Percentiles rank a stretch among this genome's conserved stretches.
Conservation (phyloP, 2,888 invertebrate genomes). For the Helicoverpa assulta region DNA sequence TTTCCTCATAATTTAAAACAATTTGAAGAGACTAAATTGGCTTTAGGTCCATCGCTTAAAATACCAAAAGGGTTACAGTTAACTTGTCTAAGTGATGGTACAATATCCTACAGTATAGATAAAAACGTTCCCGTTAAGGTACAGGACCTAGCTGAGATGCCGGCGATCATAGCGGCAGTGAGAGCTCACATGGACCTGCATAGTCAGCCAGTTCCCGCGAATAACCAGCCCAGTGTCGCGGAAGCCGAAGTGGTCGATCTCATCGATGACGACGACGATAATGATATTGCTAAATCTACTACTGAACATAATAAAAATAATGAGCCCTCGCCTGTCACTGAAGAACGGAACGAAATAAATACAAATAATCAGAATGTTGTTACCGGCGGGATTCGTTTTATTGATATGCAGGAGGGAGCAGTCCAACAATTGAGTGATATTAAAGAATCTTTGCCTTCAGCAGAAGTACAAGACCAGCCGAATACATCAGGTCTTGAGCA, state of each 20-base stretch:
- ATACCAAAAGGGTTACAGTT: slow-evolving; percentile 72
- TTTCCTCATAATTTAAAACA: slow-evolving; percentile 56
- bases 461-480: slow-evolving; percentile 2
- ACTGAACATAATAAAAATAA: slow-evolving; percentile 8
- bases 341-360: background rate
- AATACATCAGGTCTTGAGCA: background rate
- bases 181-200: slow-evolving; percentile 65
- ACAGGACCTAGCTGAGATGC: slow-evolving; percentile 62
- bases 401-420: background rate
- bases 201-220: background rate
- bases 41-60: slow-evolving; percentile 21
- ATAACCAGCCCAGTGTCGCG: background rate
- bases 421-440: slow-evolving; percentile 1
- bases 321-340: background rate
- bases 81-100: slow-evolving; percentile 66
- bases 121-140: slow-evolving; percentile 58
- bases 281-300: background rate
- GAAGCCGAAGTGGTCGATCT: slow-evolving; percentile 50
- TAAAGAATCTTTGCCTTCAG: slow-evolving; percentile 3
- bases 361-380: background rate
- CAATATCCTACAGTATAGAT: slow-evolving; percentile 66
- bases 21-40: slow-evolving; percentile 27
- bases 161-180: slow-evolving; percentile 67
- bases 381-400: background rate
- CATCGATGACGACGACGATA: slow-evolving; percentile 51